phyloP scores from a whole-genome alignment of 2,113 vertebrate species.

The Xiphorhynchus elegans region DNA sequence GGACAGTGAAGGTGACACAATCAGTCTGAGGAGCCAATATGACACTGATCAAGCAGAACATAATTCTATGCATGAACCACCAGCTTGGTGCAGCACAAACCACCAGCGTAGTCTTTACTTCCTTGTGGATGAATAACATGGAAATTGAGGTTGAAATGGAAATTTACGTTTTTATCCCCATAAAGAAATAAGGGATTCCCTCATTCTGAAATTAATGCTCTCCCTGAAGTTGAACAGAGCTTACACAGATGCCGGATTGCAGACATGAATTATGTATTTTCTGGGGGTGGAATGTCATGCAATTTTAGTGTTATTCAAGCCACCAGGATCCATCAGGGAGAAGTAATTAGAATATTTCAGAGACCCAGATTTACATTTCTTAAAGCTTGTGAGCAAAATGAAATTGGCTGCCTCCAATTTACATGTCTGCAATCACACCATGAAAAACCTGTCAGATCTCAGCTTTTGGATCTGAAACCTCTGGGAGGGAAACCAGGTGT shows the following conservation, averaged over 20 bases:
- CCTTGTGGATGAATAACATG: background rate
- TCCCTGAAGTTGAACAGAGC: constrained; percentile 13
- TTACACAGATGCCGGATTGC: constrained; percentile 22
- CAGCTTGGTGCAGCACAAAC: background rate
- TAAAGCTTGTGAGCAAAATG: constrained; percentile 31
- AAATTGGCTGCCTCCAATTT: constrained; percentile 43
- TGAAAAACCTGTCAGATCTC: constrained; percentile 29
- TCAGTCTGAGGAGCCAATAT: background rate
- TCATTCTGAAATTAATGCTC: constrained; percentile 49
- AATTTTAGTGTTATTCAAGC: constrained; percentile 47
- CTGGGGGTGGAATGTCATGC: constrained; percentile 49
- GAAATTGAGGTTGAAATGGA: background rate
- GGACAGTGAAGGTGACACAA: background rate
- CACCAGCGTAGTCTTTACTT: background rate
- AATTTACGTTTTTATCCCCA: constrained; percentile 8
- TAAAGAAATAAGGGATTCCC: constrained; percentile 60
- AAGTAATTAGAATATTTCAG: constrained; percentile 60
- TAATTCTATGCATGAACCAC: background rate
- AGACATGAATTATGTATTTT: constrained; percentile 65
- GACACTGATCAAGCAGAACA: background rate
- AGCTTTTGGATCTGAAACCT: constrained; percentile 32
- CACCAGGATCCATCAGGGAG: constrained; percentile 7
- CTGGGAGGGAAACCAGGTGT: background rate
- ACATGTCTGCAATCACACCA: constrained; percentile 25
- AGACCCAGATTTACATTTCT: constrained; percentile 56